Conservation (phyloP, 1,140 invertebrate genomes). For the Solenopsis invicta region DNA sequence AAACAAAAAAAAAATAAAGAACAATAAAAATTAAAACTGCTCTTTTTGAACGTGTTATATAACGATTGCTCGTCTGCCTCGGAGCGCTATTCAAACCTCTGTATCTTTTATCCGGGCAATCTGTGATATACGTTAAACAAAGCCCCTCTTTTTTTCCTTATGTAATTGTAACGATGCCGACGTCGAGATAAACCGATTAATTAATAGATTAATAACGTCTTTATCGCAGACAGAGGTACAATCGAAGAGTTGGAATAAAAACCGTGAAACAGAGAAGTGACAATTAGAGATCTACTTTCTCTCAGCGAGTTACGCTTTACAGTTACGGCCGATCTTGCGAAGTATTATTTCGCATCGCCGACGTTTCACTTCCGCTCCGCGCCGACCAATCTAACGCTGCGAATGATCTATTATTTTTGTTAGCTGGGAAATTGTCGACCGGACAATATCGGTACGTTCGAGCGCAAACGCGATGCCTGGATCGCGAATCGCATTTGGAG, state of each 20-base stretch:
- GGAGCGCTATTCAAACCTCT: neutral
- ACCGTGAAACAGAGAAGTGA: neutral
- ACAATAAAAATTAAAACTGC: neutral
- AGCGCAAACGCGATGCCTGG: neutral
- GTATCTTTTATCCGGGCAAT: slow-evolving; percentile 14
- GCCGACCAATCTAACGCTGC: neutral
- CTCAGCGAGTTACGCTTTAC: slow-evolving; percentile 27
- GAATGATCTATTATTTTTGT: slow-evolving; percentile 29
- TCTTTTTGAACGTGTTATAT: neutral
- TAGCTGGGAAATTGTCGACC: slow-evolving; percentile 33
- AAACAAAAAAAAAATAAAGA: neutral
- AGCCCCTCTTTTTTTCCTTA: neutral
- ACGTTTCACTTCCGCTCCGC: slow-evolving; percentile 42
- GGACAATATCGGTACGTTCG: neutral
- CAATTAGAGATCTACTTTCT: slow-evolving; percentile 42
- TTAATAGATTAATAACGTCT: neutral
- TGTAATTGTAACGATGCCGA: neutral
- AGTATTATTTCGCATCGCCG: slow-evolving; percentile 46
- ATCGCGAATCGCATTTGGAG: slow-evolving; percentile 32
- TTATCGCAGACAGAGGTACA: neutral
- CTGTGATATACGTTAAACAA: neutral
- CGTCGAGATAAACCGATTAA: neutral
- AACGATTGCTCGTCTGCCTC: neutral
- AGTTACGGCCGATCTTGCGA: slow-evolving; percentile 3
- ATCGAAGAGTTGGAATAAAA: neutral